These are phyloP conservation scores for Echinarachnius parma DNA, from an alignment of 53 echinoderm and acorn worm species.

Conservation along the genomic window DNA sequence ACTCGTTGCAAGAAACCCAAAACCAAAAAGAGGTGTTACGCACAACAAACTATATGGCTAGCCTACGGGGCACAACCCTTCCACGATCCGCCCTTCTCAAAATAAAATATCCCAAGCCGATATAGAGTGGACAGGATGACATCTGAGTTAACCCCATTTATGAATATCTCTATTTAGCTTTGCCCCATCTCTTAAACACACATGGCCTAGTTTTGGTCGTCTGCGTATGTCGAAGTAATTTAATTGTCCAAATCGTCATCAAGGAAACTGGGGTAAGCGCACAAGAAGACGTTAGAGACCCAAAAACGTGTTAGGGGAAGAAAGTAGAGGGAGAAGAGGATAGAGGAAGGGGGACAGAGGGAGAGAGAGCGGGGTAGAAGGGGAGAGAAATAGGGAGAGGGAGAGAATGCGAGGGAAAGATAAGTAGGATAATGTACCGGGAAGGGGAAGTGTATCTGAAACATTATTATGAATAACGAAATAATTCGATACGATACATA, in stretches of 20 bases:
- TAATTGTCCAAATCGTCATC: constrained; percentile 48
- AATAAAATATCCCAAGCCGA: constrained; percentile 16
- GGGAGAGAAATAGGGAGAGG: constrained; percentile 5
- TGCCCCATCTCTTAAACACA: constrained; percentile 47
- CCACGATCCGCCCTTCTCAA: constrained; percentile 27
- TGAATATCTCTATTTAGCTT: constrained; percentile 46
- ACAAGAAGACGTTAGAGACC: constrained; percentile 17
- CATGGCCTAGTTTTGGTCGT: constrained; percentile 44
- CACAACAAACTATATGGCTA: constrained; percentile 36
- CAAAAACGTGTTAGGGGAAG: neutral
- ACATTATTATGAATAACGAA: no score
- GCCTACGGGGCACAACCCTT: constrained; percentile 23
- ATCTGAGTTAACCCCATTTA: constrained; percentile 47
- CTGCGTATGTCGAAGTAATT: constrained; percentile 51
- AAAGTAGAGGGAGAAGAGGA: neutral
- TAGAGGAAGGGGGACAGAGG: neutral
- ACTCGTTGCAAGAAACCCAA: constrained; percentile 13
- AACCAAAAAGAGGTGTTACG: constrained; percentile 30
- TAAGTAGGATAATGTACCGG: neutral
- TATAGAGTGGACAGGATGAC: constrained; percentile 40
- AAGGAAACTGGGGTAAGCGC: constrained; percentile 39
- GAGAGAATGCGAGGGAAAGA: neutral
- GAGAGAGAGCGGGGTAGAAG: neutral
- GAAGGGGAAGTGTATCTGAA: no score
- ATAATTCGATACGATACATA: no score